Conservation (phyloP, 2,888 invertebrate species). For the Caenorhabditis uteleia region DNA sequence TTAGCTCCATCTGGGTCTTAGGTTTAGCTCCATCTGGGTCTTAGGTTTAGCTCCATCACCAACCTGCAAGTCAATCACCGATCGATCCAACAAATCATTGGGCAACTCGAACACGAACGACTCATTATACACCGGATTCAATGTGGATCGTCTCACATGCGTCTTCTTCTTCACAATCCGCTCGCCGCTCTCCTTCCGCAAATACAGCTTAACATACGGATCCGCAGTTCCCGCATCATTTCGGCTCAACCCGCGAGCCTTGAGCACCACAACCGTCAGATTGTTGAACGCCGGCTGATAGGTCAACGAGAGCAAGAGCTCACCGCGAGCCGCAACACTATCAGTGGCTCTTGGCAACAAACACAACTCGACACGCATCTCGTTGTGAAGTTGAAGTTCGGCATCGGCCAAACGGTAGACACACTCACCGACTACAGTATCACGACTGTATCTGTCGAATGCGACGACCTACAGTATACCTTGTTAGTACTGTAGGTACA, state of each 20-base stretch:
- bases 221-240: slow-evolving; percentile 82
- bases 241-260: slow-evolving; percentile 91
- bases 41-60: background rate
- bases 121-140: slow-evolving; percentile 98
- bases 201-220: slow-evolving; percentile 95
- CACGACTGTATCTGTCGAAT: slow-evolving; percentile 95
- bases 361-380: slow-evolving; percentile 53
- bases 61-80: slow-evolving; percentile 57
- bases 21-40: no score
- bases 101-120: slow-evolving; percentile 97
- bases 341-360: slow-evolving; percentile 55
- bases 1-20: no score
- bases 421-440: slow-evolving; percentile 97
- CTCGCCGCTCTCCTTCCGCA: slow-evolving; percentile 85
- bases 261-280: slow-evolving; percentile 92
- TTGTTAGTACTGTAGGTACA: background rate
- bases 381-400: slow-evolving; percentile 68
- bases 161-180: slow-evolving; percentile 98
- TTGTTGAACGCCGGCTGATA: slow-evolving; percentile 97
- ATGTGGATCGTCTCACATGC: slow-evolving; percentile 80
- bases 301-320: slow-evolving; percentile 88
- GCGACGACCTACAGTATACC: slow-evolving; percentile 74
- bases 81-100: slow-evolving; percentile 43
- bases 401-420: slow-evolving; percentile 75
- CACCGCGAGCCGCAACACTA: slow-evolving; percentile 48